Evolutionary conservation across 2,797 vertebrate species (phyloP), one percentile per base, ranked within the genome.

Genomic region (Phrynocephalus vlangalii): DNA sequence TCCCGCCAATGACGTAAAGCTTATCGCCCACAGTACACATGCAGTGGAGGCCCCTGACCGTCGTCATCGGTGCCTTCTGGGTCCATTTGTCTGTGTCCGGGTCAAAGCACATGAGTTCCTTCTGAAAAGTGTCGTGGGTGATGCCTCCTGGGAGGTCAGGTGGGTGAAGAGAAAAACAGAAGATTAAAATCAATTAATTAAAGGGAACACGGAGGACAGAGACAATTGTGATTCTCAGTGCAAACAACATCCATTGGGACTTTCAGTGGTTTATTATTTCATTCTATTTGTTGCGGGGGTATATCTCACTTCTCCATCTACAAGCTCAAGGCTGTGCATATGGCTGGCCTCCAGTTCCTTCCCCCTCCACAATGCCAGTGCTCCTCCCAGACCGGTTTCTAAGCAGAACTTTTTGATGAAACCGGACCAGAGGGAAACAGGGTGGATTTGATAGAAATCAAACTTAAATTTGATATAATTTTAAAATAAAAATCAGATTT

Each of bases 101-200:
- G 96, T 99, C 99, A 91, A 99, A 99, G 94, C 98, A 99, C 99
- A 99, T 99, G 86, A 99, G 97, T 96, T 99, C 99, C 93, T 99
- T 99, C 96, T 99, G 99, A 95, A 99, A 99, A 94, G 99, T 99
- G 94, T 99, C 99, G 1, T 99, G 99, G 87, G 99, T 99, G 94
- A 99, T 99, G 94, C 99, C 99, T 79, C 99, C 99, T 99, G 95
- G 44, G 2, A 2, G 26, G 26, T 15, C 33, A 20, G 73, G 22
- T 3, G 2, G 9, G 73, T 94, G 91, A 72, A 89, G 91, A 50
- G 56, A 16, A 8, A 79, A 50, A 33, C 7, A 79, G 48, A 30
- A 8, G 20, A 38, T 6, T 11, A 66, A 82, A 4, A 60, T 26
- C 6, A 33, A 8, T 22, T 33, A 63, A n/a, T 38, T 33, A 6